Conservation (phyloP, 2,888 invertebrate genomes). For the Artemia sinica region DNA sequence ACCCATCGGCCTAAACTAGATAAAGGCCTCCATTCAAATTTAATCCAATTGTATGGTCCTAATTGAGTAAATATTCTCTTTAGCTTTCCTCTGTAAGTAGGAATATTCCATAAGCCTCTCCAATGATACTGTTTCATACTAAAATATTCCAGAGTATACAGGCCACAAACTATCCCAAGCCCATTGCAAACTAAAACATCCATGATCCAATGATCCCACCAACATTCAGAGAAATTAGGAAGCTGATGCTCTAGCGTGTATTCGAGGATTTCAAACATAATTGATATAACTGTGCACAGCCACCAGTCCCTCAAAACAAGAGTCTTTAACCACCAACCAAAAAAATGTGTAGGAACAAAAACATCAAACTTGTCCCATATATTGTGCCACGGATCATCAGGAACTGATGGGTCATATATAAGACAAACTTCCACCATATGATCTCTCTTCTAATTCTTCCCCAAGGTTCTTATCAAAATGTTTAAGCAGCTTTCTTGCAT, state of each 20-base stretch:
- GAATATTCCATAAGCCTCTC: constrained; percentile 39
- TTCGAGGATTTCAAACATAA: constrained; percentile 40
- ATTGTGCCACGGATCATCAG: constrained; percentile 37
- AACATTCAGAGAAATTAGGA: constrained; percentile 41
- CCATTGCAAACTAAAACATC: constrained; percentile 40
- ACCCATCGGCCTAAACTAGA: constrained; percentile 39
- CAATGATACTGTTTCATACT: constrained; percentile 39
- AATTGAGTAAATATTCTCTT: constrained; percentile 38
- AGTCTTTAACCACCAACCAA: constrained; percentile 42
- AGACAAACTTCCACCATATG: constrained; percentile 40
- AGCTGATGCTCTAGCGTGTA: constrained; percentile 41
- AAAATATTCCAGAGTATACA: constrained; percentile 37
- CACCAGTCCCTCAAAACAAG: constrained; percentile 39
- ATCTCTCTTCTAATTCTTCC: constrained; percentile 36
- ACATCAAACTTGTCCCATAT: constrained; percentile 38
- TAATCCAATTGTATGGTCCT: constrained; percentile 40
- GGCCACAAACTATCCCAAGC: constrained; percentile 37
- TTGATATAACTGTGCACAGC: constrained; percentile 38
- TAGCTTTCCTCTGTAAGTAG: constrained; percentile 38
- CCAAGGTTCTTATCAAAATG: constrained; percentile 36
- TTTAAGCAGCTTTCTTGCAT: constrained; percentile 35
- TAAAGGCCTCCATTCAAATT: constrained; percentile 39
- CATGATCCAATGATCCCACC: constrained; percentile 43
- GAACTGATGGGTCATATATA: constrained; percentile 35
- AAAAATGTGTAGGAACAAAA: constrained; percentile 39